Percentiles rank a stretch among this genome's conserved stretches.
phyloP scores from a whole-genome alignment of 2,888 invertebrate species.

The Drosophila anceps region DNA sequence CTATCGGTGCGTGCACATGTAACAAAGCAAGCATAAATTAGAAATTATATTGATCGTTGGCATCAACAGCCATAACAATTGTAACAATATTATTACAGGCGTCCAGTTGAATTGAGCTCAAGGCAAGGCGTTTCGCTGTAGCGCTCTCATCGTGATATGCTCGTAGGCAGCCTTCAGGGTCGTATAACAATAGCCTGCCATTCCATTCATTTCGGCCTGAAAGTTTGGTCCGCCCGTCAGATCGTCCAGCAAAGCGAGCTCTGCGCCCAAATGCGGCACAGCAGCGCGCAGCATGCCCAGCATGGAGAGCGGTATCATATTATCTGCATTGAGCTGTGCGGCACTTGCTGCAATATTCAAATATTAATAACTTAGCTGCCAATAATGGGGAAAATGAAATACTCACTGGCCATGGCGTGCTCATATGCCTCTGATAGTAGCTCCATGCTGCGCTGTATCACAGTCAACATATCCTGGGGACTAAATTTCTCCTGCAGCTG shows the following conservation, averaged over 20 bases:
- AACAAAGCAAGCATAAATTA: slow-evolving; percentile 28
- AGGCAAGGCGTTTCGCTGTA: slow-evolving; percentile 61
- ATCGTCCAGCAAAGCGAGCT: slow-evolving; percentile 85
- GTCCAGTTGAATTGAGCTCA: slow-evolving; percentile 30
- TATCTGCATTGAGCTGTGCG: slow-evolving; percentile 83
- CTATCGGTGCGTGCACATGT: neutral
- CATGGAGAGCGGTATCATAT: slow-evolving; percentile 84
- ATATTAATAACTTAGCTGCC: too few relatives aligned
- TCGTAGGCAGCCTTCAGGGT: slow-evolving; percentile 85
- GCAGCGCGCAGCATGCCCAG: slow-evolving; percentile 84
- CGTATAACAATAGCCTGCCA: slow-evolving; percentile 85
- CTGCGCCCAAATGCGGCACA: slow-evolving; percentile 85
- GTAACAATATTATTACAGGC: slow-evolving; percentile 23
- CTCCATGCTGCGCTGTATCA: slow-evolving; percentile 84
- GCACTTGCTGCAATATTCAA: slow-evolving; percentile 66
- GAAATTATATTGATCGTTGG: slow-evolving; percentile 50
- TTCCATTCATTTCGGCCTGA: slow-evolving; percentile 84
- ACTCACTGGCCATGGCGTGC: slow-evolving; percentile 76
- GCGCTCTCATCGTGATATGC: slow-evolving; percentile 78
- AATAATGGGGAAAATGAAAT: neutral
- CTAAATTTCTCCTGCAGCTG: slow-evolving; percentile 84
- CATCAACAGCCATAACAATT: slow-evolving; percentile 58
- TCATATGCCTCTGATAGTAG: slow-evolving; percentile 83
- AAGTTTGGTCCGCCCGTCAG: slow-evolving; percentile 84
- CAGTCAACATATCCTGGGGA: slow-evolving; percentile 84